Conservation (phyloP, 2,113 vertebrate species). For the Elanus axillaris region DNA sequence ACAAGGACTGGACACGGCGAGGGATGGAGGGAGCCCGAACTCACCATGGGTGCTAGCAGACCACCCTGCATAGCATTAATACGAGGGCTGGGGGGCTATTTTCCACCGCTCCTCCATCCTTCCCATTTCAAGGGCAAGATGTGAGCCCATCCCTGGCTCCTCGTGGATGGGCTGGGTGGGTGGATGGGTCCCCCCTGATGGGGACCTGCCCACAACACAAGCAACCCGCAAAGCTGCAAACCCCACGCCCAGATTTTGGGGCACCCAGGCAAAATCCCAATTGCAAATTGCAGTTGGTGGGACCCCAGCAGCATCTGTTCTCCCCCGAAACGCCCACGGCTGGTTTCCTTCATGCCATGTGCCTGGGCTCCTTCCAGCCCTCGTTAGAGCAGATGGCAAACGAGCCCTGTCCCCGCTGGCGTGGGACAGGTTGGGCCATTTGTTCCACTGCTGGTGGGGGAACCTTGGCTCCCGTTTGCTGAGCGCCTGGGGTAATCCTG, state of each 20-base stretch:
- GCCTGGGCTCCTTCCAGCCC: not conserved
- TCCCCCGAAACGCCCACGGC: accelerated
- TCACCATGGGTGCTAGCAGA: not conserved
- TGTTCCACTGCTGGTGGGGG: not conserved
- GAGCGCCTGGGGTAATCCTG: not conserved
- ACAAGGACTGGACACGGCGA: accelerated
- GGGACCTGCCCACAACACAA: not conserved
- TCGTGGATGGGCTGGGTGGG: too few relatives aligned
- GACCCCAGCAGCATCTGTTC: not conserved
- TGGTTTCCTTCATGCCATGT: accelerated
- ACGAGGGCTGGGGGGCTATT: not conserved
- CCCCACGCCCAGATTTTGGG: not conserved
- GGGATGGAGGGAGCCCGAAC: not conserved
- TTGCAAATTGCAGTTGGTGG: not conserved
- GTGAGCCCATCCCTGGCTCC: not conserved
- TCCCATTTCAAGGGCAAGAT: not conserved
- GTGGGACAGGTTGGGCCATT: not conserved
- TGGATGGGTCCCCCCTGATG: too few relatives aligned
- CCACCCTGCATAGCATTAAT: not conserved
- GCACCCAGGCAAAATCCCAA: not conserved
- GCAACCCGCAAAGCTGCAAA: not conserved
- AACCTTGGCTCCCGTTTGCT: not conserved
- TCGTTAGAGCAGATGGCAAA: not conserved
- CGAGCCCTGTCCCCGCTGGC: not conserved
- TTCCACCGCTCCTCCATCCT: not conserved